Conservation (phyloP, 2,797 vertebrate species). For the Anolis apletophallus region DNA sequence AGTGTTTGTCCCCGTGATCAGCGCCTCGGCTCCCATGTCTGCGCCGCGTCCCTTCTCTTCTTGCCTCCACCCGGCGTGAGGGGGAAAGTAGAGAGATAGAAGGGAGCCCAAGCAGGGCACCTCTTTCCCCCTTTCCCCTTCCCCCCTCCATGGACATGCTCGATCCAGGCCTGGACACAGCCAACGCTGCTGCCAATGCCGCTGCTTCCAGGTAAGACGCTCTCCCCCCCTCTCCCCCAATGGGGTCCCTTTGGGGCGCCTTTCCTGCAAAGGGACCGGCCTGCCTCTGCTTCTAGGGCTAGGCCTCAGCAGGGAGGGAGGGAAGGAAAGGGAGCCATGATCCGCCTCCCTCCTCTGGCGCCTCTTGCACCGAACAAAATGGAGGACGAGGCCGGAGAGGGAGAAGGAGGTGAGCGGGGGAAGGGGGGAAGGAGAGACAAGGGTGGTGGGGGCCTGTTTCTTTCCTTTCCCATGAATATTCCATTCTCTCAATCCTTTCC, state of each 20-base stretch:
- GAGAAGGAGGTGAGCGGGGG: background rate
- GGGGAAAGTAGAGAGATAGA: too few relatives aligned
- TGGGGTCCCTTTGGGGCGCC: too few relatives aligned
- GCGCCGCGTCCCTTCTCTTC: conserved; percentile 61
- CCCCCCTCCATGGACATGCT: conserved; percentile 88
- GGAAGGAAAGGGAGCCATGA: conserved; percentile 4
- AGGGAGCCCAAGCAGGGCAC: conserved; percentile 4
- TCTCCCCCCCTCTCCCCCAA: conserved; percentile 49
- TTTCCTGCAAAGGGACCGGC: too few relatives aligned
- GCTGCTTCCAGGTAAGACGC: conserved; percentile 67
- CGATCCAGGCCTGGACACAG: conserved; percentile 90
- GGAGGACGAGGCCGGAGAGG: conserved; percentile 57
- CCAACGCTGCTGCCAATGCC: conserved; percentile 38
- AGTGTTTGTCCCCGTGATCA: conserved; percentile 98
- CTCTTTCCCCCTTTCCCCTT: conserved; percentile 41
- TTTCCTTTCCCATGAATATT: too few relatives aligned
- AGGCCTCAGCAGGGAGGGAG: background rate
- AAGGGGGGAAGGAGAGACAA: too few relatives aligned
- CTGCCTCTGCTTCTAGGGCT: too few relatives aligned
- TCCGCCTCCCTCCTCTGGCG: background rate
- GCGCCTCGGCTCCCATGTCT: conserved; percentile 74
- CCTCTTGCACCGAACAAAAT: conserved; percentile 59
- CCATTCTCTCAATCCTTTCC: too few relatives aligned
- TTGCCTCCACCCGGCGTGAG: conserved; percentile 74
- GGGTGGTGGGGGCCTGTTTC: too few relatives aligned